Conservation (phyloP, 2,113 vertebrate species). For the Myotis brandtii region DNA sequence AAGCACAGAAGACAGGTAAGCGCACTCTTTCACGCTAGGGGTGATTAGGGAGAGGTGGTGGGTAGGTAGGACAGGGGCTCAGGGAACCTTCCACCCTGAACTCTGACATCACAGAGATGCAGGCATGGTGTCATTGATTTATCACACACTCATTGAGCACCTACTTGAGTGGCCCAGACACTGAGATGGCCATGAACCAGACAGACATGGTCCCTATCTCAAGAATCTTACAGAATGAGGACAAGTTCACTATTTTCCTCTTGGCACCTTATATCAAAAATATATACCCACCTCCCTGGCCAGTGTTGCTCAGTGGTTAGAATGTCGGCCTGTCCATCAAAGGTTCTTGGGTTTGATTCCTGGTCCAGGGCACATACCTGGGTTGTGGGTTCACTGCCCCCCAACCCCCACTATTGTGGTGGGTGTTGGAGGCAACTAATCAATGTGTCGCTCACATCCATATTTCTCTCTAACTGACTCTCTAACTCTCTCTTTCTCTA, state of each 20-base stretch:
- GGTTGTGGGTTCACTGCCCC: too few relatives aligned
- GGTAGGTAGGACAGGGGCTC: neutral
- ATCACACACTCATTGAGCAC: neutral
- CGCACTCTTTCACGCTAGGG: accelerated
- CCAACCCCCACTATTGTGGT: too few relatives aligned
- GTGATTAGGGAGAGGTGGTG: neutral
- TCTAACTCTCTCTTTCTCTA: too few relatives aligned
- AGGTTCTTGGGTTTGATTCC: too few relatives aligned
- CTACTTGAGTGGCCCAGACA: neutral
- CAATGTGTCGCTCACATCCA: too few relatives aligned
- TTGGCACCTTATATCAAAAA: neutral
- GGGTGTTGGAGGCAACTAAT: too few relatives aligned
- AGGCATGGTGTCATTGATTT: neutral
- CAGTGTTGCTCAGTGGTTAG: too few relatives aligned
- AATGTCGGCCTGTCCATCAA: too few relatives aligned
- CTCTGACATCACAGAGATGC: neutral
- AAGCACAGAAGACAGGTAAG: neutral
- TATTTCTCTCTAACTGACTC: too few relatives aligned
- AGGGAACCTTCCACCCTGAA: neutral
- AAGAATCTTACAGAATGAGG: neutral
- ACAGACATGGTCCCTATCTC: neutral
- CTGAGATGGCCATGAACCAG: neutral
- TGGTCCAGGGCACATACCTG: too few relatives aligned
- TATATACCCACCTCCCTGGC: neutral
- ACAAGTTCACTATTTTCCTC: neutral